Evolutionary conservation across 2,888 invertebrate genomes (phyloP).

Genomic region (Netelia virgata): DNA sequence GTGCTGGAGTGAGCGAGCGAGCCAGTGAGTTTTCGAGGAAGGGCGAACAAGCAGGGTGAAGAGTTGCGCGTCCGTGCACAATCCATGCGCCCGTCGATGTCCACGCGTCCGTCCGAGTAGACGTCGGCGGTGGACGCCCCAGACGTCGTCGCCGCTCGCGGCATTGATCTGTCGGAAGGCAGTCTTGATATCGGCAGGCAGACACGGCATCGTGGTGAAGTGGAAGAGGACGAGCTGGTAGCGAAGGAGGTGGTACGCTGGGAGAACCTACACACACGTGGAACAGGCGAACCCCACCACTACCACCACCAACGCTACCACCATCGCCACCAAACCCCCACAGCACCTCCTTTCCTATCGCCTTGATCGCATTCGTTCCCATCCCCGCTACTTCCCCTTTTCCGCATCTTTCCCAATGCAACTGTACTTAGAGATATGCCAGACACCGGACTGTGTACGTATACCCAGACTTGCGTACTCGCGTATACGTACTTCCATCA

Average conservation of each 20-base stretch:
- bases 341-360: constrained; percentile 48
- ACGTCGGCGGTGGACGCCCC: constrained; percentile 79
- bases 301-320: constrained; percentile 10
- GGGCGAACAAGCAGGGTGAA: constrained; percentile 41
- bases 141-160: constrained; percentile 82
- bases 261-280: constrained; percentile 13
- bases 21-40: constrained; percentile 23
- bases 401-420: constrained; percentile 51
- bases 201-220: constrained; percentile 65
- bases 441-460: constrained; percentile 4
- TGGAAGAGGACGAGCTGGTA: constrained; percentile 49
- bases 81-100: constrained; percentile 72
- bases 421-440: constrained; percentile 40
- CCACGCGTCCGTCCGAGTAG: constrained; percentile 77
- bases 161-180: constrained; percentile 84
- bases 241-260: constrained; percentile 67
- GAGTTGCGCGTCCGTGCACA: constrained; percentile 59
- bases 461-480: constrained; percentile 25
- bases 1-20: constrained; percentile 12
- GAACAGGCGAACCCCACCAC: constrained; percentile 44
- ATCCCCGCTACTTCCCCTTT: constrained; percentile 50
- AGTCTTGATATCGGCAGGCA: constrained; percentile 83
- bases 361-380: constrained; percentile 61
- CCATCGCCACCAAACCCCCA: constrained; percentile 25
- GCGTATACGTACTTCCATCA: constrained; percentile 41